These are phyloP conservation scores for Apolygus lucorum DNA, from an alignment of 1,140 invertebrate genomes.

Conservation along the genomic window DNA sequence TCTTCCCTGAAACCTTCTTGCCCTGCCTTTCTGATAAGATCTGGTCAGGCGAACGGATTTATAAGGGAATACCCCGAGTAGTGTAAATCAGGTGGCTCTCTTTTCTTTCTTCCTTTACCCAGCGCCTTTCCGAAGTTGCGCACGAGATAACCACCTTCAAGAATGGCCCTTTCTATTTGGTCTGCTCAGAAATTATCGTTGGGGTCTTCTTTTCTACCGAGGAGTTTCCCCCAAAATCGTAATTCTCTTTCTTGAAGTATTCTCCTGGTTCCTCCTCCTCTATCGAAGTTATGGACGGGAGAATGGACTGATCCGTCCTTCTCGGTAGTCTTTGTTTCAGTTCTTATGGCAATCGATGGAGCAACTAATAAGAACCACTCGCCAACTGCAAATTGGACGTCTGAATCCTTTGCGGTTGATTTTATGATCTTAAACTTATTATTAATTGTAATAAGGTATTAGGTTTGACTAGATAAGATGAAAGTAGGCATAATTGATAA, in stretches of 20 bases:
- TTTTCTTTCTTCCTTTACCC: neutral
- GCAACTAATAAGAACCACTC: too few species aligned
- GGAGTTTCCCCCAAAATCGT: neutral
- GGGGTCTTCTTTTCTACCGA: neutral
- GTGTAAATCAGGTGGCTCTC: slow-evolving; percentile 16
- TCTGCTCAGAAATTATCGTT: neutral
- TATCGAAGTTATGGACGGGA: too few species aligned
- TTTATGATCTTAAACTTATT: too few species aligned
- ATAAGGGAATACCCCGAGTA: slow-evolving; percentile 10
- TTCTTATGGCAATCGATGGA: too few species aligned
- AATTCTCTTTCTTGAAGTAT: neutral
- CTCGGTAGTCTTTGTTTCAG: too few species aligned
- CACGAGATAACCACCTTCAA: slow-evolving; percentile 3
- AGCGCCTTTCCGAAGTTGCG: neutral
- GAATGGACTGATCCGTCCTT: too few species aligned
- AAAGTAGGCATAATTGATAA: too few species aligned
- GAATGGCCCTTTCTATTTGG: slow-evolving; percentile 6
- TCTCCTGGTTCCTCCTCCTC: too few species aligned
- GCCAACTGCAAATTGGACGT: too few species aligned
- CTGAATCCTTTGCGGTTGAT: too few species aligned
- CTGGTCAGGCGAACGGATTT: slow-evolving; percentile 16
- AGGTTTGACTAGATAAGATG: too few species aligned
- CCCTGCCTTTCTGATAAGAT: slow-evolving; percentile 6
- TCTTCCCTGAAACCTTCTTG: slow-evolving; percentile 6
- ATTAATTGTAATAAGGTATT: too few species aligned